phyloP scores from a whole-genome alignment of 2,888 invertebrate genomes.

The Pseudococcus viburni region DNA sequence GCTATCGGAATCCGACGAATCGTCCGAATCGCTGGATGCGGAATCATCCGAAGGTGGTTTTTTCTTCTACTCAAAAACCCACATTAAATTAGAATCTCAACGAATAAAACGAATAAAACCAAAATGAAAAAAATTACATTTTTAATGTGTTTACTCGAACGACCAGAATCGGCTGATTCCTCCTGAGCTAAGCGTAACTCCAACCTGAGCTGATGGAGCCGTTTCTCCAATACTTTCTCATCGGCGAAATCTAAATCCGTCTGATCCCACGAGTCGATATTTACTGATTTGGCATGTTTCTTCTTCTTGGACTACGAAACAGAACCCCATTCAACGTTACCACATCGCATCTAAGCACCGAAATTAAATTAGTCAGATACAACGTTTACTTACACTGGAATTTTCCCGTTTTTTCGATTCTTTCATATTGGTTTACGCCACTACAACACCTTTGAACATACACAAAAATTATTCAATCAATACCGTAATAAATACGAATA shows the following conservation, averaged over 20 bases:
- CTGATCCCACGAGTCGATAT: slow-evolving; percentile 84
- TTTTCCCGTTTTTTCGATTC: slow-evolving; percentile 60
- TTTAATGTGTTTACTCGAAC: slow-evolving; percentile 6
- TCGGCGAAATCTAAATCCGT: slow-evolving; percentile 86
- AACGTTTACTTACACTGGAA: slow-evolving; percentile 44
- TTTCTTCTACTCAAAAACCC: background rate
- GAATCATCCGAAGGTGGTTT: slow-evolving; percentile 34
- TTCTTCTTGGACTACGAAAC: slow-evolving; percentile 69
- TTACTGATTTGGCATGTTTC: slow-evolving; percentile 74
- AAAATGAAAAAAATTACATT: slow-evolving; percentile 9
- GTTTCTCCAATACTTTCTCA: slow-evolving; percentile 83
- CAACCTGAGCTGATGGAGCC: slow-evolving; percentile 82
- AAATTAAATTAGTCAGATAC: background rate
- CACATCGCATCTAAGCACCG: background rate
- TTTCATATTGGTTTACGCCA: slow-evolving; percentile 45
- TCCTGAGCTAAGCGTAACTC: slow-evolving; percentile 76
- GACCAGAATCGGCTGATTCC: background rate
- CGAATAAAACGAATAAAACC: background rate
- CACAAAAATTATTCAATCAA: slow-evolving; percentile 24
- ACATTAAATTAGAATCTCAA: background rate
- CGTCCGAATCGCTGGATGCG: slow-evolving; percentile 51
- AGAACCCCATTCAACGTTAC: slow-evolving; percentile 8
- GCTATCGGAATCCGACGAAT: slow-evolving; percentile 59
- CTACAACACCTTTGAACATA: slow-evolving; percentile 48
- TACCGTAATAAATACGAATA: background rate